Base-by-base conservation (phyloP, 2,888 invertebrate genomes). In the Pandemis heparana region DNA sequence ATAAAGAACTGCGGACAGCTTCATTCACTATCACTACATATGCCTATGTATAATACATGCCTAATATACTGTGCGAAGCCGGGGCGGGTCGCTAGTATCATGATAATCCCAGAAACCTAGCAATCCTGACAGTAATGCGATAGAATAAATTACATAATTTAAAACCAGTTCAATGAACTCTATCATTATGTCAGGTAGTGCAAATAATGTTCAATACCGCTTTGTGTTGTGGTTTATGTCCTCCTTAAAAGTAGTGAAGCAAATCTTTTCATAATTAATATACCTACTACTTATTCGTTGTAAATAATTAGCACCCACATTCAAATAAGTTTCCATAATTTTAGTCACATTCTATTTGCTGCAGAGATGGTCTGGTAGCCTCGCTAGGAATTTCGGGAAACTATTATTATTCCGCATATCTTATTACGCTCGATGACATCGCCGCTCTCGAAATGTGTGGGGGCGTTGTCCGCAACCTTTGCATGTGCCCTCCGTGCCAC, bases 381-480 rank as follows among this genome's bases (percentile, higher is more conserved):
- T 78, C 77, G 75, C 72, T 77, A 65, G 77, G 77, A 73, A 75
- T 77, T 79, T 72, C 51, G 75, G 76, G 76, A 77, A 76, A 76
- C 79, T 79, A 80, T 79, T 87, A 86, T 80, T 79, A 87, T 87
- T 83, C 87, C 83, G 78, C 88, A 86, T 88, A 81, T 84, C 80
- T 85, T 32, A 32, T 84, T 83, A 83, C 80, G 78, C 77, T 77
- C 74, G 78, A 82, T 83, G 83, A 85, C 84, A 85, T 84, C 82
- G 83, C 77, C 79, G 82, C 79, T 81, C 77, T 85, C 85, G 81
- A 81, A 83, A 85, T 86, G 85, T 79, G 85, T 83, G 83, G 79
- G 89, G 89, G 88, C 90, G 89, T 86, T 87, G 89, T 79, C 87
- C 87, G 85, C 79, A 77, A 75, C 73, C 80, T 83, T 82, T 81